Base-by-base conservation (phyloP, 2,888 invertebrate species). In the Iselma pallidipennis region DNA sequence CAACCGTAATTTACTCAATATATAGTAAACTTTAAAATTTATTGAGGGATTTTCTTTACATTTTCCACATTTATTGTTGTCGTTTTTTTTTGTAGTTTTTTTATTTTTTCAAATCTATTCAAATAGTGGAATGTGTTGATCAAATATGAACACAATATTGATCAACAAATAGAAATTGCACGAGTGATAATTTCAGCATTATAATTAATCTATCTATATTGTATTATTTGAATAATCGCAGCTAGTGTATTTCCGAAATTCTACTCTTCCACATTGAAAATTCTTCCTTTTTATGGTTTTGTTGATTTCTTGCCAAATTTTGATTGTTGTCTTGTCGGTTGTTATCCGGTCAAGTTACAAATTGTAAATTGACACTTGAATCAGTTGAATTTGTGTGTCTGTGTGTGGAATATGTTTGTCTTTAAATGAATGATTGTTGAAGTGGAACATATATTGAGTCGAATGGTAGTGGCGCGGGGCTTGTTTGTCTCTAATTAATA, bases 151-250 rank as follows among this genome's bases (percentile, higher is more conserved):
- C 50, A 60, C 45, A 48, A 21, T 54, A 45, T 21, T n/a, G n/a
- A 55, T 45, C 37, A 56, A 33, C 55, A 16, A 21, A 31, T 55
- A 55, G 60, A 60, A 61, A 61, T 61, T 61, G 59, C 54, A 37
- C 28, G 52, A 21, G 56, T 56, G 53, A 53, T 56, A 56, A 56
- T 56, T 52, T 52, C 56, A 28, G 33, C 28, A 52, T 45, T 56
- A 56, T 56, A 61, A 61, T 59, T 59, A 59, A 61, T 56, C 55
- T 52, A 56, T 56, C 37, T 16, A 37, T 37, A 37, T 37, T 16
- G 6, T 6, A 53, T 45, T 56, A 52, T 49, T 56, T 56, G 52
- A 53, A 52, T 61, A 61, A 61, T 61, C 60, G 55, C 61, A 52
- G 28, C 31, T 23, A 53, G 5, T 61, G 55, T 52, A 61, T 61